Conservation (phyloP, 2,888 invertebrate genomes). For the Calliopum simillimum region DNA sequence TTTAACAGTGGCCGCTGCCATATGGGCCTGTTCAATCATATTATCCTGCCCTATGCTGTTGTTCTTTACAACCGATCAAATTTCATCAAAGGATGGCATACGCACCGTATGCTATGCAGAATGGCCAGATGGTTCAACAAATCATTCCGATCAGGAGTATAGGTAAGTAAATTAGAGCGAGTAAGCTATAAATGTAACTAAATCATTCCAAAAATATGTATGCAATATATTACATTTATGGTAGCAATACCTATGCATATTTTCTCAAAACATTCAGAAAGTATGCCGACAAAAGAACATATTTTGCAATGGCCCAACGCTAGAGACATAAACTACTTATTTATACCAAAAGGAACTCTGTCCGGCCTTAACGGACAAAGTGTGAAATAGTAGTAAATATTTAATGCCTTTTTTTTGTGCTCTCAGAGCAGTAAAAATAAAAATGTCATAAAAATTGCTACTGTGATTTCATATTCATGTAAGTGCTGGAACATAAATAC, state of each 20-base stretch:
- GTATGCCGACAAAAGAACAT: no score
- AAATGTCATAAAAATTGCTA: no score
- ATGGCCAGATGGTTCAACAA: constrained; percentile 87
- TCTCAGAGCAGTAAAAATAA: no score
- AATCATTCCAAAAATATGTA: background rate
- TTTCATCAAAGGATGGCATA: constrained; percentile 70
- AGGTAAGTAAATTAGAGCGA: constrained; percentile 72
- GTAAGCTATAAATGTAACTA: background rate
- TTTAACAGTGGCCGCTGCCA: constrained; percentile 82
- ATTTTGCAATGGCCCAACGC: no score
- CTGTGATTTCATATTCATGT: no score
- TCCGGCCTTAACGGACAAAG: no score
- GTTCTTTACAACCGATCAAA: constrained; percentile 81
- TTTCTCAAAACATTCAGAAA: no score
- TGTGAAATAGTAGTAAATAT: no score
- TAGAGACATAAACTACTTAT: no score
- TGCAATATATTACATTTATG: constrained; percentile 1
- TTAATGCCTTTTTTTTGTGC: no score
- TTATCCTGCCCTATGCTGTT: constrained; percentile 88
- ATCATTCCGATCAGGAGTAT: constrained; percentile 78
- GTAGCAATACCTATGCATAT: background rate
- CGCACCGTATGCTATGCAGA: constrained; percentile 84
- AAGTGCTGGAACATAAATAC: no score
- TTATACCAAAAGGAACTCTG: no score
- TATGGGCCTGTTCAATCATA: constrained; percentile 84